phyloP scores from a whole-genome alignment of 2,888 invertebrate species.

The Cataglyphis albicans region DNA sequence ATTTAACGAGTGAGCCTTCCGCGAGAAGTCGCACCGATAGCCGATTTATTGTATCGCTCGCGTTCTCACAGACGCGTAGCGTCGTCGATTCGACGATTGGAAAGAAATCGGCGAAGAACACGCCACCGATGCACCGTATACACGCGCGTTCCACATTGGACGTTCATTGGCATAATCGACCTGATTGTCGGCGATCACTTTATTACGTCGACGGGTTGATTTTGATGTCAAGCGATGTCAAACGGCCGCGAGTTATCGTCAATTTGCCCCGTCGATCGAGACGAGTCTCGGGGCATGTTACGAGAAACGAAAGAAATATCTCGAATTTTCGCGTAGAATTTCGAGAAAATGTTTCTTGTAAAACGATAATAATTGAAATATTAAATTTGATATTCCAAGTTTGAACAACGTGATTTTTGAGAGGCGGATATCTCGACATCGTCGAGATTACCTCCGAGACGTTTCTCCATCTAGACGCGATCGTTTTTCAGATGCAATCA shows the following conservation, averaged over 20 bases:
- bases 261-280: slow-evolving; percentile 78
- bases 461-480: slow-evolving; percentile 23
- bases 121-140: slow-evolving; percentile 54
- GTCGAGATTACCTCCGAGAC: background rate
- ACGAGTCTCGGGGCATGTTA: slow-evolving; percentile 44
- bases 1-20: slow-evolving; percentile 9
- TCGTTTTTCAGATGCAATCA: background rate
- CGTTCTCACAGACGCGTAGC: background rate
- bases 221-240: slow-evolving; percentile 85
- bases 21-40: slow-evolving; percentile 25
- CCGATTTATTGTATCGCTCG: background rate
- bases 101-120: slow-evolving; percentile 65
- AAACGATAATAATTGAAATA: background rate
- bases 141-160: slow-evolving; percentile 77
- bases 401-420: background rate
- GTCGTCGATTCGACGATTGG: slow-evolving; percentile 45
- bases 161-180: slow-evolving; percentile 83
- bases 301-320: background rate
- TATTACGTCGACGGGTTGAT: slow-evolving; percentile 84
- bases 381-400: background rate
- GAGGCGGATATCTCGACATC: background rate
- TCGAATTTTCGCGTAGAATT: background rate
- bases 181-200: slow-evolving; percentile 84
- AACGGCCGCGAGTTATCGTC: slow-evolving; percentile 83
- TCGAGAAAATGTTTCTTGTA: no score